These are phyloP conservation scores for Hippocampus abdominalis DNA, from an alignment of 2,113 vertebrate genomes.

Conservation along the genomic window DNA sequence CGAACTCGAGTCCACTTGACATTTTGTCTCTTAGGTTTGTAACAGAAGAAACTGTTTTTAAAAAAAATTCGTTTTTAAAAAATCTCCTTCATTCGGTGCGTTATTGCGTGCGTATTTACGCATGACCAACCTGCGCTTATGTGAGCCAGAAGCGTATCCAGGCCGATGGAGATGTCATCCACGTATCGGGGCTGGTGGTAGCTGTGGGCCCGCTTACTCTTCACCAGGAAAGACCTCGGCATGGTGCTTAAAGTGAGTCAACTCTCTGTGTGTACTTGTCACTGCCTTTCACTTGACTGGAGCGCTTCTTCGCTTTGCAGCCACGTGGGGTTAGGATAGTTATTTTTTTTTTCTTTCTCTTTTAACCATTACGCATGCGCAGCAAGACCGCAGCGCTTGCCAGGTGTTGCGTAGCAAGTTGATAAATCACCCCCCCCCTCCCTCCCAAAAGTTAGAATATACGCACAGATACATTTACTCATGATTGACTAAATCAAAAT, in stretches of 20 bases:
- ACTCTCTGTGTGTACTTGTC: background rate
- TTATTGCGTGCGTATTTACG: constrained; percentile 39
- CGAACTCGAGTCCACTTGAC: constrained; percentile 43
- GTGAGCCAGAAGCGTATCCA: constrained; percentile 75
- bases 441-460: background rate
- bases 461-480: background rate
- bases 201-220: constrained; percentile 96
- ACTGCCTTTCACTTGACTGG: constrained; percentile 35
- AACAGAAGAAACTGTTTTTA: background rate
- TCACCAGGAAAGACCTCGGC: constrained; percentile 96
- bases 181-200: constrained; percentile 89
- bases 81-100: background rate
- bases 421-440: constrained; percentile 35
- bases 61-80: background rate
- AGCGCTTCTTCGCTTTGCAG: constrained; percentile 56
- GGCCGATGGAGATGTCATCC: constrained; percentile 76
- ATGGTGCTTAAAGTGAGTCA: constrained; percentile 61
- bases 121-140: constrained; percentile 79
- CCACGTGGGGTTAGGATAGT: constrained; percentile 43
- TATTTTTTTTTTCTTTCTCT: too few relatives aligned
- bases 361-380: constrained; percentile 66
- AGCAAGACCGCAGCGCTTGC: constrained; percentile 60
- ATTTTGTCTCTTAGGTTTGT: constrained; percentile 53
- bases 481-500: background rate
- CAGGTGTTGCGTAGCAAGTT: constrained; percentile 83